Percentiles rank a stretch among this genome's conserved stretches.
phyloP scores from a whole-genome alignment of 2,888 invertebrate genomes.

The Andrena trimmerana region DNA sequence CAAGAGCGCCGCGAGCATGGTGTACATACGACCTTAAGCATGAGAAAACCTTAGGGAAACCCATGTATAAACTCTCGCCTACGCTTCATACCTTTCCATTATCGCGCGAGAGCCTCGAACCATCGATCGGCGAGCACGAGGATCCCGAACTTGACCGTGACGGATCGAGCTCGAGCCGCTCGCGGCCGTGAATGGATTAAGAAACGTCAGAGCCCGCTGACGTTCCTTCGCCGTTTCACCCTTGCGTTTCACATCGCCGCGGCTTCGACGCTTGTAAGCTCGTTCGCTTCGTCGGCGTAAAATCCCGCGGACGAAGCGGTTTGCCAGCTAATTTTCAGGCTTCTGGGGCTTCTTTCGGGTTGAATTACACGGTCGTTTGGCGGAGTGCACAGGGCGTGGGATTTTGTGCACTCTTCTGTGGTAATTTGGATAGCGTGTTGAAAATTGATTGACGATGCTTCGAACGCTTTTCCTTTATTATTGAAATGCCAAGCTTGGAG shows the following conservation, averaged over 20 bases:
- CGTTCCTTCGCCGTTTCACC: not conserved
- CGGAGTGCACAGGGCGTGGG: too few species aligned
- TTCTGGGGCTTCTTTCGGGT: too few species aligned
- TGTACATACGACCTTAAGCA: constrained; percentile 75
- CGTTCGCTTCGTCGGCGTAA: constrained; percentile 47
- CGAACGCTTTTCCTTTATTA: not conserved
- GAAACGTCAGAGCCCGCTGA: constrained; percentile 20
- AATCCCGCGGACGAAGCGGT: not conserved
- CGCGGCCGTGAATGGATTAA: constrained; percentile 11
- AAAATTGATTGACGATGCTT: too few species aligned
- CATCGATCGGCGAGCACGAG: constrained; percentile 48
- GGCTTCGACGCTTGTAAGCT: constrained; percentile 59
- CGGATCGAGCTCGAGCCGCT: constrained; percentile 9
- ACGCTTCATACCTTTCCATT: constrained; percentile 54
- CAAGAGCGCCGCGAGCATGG: constrained; percentile 68
- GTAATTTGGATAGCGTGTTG: not conserved
- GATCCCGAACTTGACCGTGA: constrained; percentile 18
- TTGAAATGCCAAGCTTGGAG: not conserved
- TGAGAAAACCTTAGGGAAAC: constrained; percentile 77
- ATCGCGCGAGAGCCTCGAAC: constrained; percentile 44
- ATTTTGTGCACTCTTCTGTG: not conserved
- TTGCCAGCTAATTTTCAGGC: too few species aligned
- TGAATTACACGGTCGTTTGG: too few species aligned
- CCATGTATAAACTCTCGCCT: constrained; percentile 63
- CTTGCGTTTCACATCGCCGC: constrained; percentile 23